phyloP scores from a whole-genome alignment of 2,888 invertebrate species.

The Parnassius smintheus region DNA sequence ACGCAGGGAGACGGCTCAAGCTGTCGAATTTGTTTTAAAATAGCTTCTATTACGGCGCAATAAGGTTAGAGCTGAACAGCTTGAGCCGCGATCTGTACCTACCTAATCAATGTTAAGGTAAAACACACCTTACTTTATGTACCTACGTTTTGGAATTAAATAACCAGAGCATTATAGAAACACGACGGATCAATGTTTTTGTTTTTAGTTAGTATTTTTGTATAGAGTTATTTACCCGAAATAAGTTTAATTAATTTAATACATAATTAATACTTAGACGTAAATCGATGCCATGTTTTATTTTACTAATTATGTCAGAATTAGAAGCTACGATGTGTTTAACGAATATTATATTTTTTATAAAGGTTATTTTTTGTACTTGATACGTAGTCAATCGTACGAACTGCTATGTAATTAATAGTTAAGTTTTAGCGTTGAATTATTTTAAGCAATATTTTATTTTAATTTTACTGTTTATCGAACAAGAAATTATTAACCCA shows the following conservation, averaged over 20 bases:
- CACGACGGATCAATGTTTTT: conserved; percentile 51
- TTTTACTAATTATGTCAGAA: conserved; percentile 64
- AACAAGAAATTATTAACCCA: conserved; percentile 74
- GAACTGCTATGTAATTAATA: conserved; percentile 69
- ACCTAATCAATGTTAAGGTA: conserved; percentile 23
- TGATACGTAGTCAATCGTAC: conserved; percentile 61
- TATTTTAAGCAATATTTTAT: conserved; percentile 63
- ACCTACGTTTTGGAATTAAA: conserved; percentile 22
- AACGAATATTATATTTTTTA: conserved; percentile 77
- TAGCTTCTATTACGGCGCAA: conserved; percentile 12
- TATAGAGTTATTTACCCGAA: conserved; percentile 44
- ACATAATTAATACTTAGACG: conserved; percentile 45
- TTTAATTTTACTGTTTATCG: conserved; percentile 55
- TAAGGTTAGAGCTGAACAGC: conserved; percentile 9
- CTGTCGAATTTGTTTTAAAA: conserved; percentile 18
- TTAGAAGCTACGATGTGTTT: conserved; percentile 65
- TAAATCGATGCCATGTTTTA: conserved; percentile 77
- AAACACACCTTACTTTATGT: conserved; percentile 17
- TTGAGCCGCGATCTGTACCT: conserved; percentile 18
- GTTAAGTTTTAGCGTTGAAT: conserved; percentile 72
- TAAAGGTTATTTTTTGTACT: conserved; percentile 77
- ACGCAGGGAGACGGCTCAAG: conserved; percentile 20
- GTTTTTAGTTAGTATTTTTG: conserved; percentile 40
- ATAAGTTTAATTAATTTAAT: conserved; percentile 49
- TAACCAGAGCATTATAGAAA: conserved; percentile 20